phyloP scores from a whole-genome alignment of 1,140 invertebrate species.

The Orchesella cincta region DNA sequence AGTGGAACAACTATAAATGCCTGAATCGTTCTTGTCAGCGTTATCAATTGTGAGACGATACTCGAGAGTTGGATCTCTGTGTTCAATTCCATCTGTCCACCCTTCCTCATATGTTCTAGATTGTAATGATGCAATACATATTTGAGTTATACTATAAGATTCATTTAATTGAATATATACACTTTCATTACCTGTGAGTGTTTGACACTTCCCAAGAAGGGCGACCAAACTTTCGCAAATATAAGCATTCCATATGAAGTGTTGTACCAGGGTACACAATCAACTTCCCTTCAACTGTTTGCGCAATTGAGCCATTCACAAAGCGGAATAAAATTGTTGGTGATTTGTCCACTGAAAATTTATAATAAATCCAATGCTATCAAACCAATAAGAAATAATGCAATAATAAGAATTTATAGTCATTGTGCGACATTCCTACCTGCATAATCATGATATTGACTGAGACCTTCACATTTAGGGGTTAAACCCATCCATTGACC shows the following conservation, averaged over 20 bases:
- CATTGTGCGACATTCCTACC: neutral
- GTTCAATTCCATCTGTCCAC: slow-evolving; percentile 68
- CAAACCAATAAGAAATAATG: too few relatives aligned
- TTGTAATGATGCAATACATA: too few relatives aligned
- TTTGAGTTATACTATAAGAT: neutral
- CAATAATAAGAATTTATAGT: neutral
- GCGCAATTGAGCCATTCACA: slow-evolving; percentile 76
- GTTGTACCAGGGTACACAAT: slow-evolving; percentile 64
- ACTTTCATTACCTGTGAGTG: too few relatives aligned
- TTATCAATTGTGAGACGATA: slow-evolving; percentile 78
- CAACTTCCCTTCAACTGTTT: slow-evolving; percentile 77
- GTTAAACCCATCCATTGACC: slow-evolving; percentile 77
- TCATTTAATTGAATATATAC: neutral
- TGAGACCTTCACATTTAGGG: slow-evolving; percentile 68
- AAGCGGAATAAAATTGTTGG: slow-evolving; percentile 81
- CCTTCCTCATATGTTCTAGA: slow-evolving; percentile 63
- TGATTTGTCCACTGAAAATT: slow-evolving; percentile 85
- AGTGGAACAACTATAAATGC: slow-evolving; percentile 75
- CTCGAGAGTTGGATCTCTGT: slow-evolving; percentile 76
- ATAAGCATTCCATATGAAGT: slow-evolving; percentile 66
- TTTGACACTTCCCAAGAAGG: slow-evolving; percentile 71
- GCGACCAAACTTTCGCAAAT: slow-evolving; percentile 65
- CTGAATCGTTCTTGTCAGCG: slow-evolving; percentile 73
- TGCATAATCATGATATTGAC: neutral
- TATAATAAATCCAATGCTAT: too few relatives aligned